phyloP scores from a whole-genome alignment of 2,797 vertebrate species.

The Crocodylus rhombifer region DNA sequence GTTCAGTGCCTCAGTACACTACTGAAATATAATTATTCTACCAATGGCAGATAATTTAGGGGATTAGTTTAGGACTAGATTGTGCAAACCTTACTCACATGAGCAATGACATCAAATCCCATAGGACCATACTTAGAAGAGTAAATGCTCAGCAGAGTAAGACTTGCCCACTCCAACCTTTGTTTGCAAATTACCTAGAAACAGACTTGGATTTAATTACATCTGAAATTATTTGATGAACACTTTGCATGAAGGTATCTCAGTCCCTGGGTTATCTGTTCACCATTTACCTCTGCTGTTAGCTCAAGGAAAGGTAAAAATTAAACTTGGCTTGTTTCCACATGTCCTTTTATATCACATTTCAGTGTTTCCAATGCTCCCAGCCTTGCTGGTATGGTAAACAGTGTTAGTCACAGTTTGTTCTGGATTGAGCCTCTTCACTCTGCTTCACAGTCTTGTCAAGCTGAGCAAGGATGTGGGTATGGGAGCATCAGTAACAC shows the following conservation, averaged over 20 bases:
- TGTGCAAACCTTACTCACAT: too few relatives aligned
- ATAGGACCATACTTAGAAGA: too few relatives aligned
- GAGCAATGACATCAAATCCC: too few relatives aligned
- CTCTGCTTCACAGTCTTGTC: background rate
- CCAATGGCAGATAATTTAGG: too few relatives aligned
- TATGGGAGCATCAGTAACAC: background rate
- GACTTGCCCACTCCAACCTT: too few relatives aligned
- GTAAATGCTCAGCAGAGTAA: too few relatives aligned
- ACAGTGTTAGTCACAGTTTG: too few relatives aligned
- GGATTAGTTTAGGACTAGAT: too few relatives aligned
- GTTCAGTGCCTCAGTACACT: too few relatives aligned
- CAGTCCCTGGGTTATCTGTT: background rate
- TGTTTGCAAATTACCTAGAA: background rate
- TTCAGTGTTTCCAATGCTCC: background rate
- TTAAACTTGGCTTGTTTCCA: background rate
- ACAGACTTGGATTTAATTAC: background rate
- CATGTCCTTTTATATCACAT: background rate
- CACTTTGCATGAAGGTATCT: background rate
- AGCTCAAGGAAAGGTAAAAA: background rate
- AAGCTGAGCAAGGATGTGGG: background rate
- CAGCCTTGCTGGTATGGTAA: background rate
- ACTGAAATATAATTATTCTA: too few relatives aligned
- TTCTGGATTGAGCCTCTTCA: background rate
- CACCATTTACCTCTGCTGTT: background rate
- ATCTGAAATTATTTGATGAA: background rate